Percentiles rank a stretch among this genome's conserved stretches.
phyloP scores from a whole-genome alignment of 35 echinoderm and acorn worm genomes.

The Apostichopus japonicus region DNA sequence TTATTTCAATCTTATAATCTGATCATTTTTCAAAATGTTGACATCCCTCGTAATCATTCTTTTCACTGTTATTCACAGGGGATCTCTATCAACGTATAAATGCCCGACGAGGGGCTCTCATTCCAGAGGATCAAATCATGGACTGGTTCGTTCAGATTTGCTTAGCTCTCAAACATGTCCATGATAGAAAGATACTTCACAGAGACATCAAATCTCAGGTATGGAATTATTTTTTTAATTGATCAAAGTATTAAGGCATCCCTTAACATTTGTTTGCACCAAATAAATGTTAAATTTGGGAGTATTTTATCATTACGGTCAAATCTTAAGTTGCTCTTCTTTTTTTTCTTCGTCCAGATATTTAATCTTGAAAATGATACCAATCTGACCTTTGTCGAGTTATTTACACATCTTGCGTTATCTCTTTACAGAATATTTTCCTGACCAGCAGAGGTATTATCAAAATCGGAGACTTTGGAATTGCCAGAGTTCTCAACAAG shows the following conservation, averaged over 20 bases:
- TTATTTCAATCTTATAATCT: too few relatives aligned
- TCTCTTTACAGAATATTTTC: conserved; percentile 92
- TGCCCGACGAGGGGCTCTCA: conserved; percentile 75
- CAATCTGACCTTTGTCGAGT: neutral
- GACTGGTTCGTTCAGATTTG: conserved; percentile 99
- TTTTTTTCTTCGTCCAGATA: too few relatives aligned
- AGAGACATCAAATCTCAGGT: conserved; percentile 98
- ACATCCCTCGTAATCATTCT: too few relatives aligned
- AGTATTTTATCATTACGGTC: too few relatives aligned
- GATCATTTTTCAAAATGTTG: too few relatives aligned
- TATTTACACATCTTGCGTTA: conserved; percentile 26
- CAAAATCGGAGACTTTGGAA: conserved; percentile 97
- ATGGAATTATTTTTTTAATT: neutral
- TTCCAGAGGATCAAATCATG: conserved; percentile 86
- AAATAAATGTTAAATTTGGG: too few relatives aligned
- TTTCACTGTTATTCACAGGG: conserved; percentile 10
- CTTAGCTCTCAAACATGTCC: conserved; percentile 95
- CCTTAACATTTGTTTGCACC: too few relatives aligned
- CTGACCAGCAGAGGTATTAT: conserved; percentile 89
- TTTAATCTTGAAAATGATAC: too few relatives aligned
- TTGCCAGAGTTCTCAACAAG: conserved; percentile 95
- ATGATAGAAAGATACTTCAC: conserved; percentile 98
- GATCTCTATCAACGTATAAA: conserved; percentile 95
- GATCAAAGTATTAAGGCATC: too few relatives aligned
- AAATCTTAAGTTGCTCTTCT: too few relatives aligned